Evolutionary conservation across 2,113 vertebrate species (phyloP), one percentile per base, ranked within the genome.

Genomic region (Gobio gobio): DNA sequence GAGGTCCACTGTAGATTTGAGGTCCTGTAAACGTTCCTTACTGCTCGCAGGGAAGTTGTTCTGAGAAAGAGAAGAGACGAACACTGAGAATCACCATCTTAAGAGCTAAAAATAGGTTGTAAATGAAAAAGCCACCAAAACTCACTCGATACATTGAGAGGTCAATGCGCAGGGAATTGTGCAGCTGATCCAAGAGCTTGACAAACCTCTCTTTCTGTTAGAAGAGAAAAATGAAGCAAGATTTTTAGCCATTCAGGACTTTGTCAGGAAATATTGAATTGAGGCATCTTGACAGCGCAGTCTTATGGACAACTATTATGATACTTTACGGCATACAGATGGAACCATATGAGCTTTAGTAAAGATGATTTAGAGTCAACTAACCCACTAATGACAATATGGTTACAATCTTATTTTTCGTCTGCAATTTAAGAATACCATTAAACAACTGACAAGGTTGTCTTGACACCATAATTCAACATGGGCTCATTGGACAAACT

Each of bases 1-100:
- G 84, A 99, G 96, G 91, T 99, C 98, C 87, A 99, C 98, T 0
- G 98, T 99, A 68, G 98, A 99, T 89, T 99, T 99, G 76, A 99
- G 92, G 90, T 99, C 98, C 88, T 98, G 98, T 83, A 99, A 94
- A 10, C 98, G 92, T 2, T 99, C 98, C 1, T 96, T 96, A 89
- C 91, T 98, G 92, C 98, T 98, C 87, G 97, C 97, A 78, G 98
- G 98, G 82, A 99, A 99, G 91, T 99, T 98, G 91, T 99, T 99
- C 98, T 99, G 91, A 87, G 45, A 84, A 26, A 73, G 12, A 47
- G 47, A 72, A 56, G 20, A 84, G 24, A 78, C 14, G 24, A 58
- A 26, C 24, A 51, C 8, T 36, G 5, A 68, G 49, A 20, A 22
- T 54, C 12, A 20, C 29, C 43, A 18, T 9, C 20, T 18, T 68